These are phyloP conservation scores for Argynnis bischoffii DNA, from an alignment of 2,888 invertebrate species.

Conservation along the genomic window DNA sequence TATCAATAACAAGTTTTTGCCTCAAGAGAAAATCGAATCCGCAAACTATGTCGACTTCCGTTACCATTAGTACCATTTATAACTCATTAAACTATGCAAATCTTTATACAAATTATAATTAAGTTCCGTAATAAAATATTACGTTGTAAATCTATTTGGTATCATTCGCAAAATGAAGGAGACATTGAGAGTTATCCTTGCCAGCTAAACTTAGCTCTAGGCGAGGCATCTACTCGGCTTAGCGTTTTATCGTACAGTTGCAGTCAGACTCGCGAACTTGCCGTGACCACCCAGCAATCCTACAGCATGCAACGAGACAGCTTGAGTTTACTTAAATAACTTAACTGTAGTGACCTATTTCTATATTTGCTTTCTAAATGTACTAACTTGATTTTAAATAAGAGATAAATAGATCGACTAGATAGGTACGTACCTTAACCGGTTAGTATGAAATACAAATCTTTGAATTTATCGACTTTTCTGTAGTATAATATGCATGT, in stretches of 20 bases:
- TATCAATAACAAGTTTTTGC: no score
- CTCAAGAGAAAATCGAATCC: no score
- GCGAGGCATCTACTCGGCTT: constrained; percentile 62
- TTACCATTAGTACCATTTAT: no score
- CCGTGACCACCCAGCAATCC: constrained; percentile 42
- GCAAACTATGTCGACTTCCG: no score
- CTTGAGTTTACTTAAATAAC: not conserved
- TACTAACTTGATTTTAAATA: no score
- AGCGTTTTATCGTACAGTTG: constrained; percentile 74
- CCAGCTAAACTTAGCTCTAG: constrained; percentile 57
- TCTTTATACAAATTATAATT: not conserved
- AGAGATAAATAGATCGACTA: no score
- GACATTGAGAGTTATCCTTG: constrained; percentile 51
- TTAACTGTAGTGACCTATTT: not conserved
- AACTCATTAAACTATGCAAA: no score
- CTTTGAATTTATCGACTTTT: no score
- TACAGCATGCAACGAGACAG: not conserved
- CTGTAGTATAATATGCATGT: no score
- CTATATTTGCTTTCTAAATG: no score
- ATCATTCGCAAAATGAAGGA: constrained; percentile 42
- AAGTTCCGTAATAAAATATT: not conserved
- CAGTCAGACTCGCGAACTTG: constrained; percentile 59
- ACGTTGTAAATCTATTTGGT: constrained; percentile 1
- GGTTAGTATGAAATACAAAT: no score
- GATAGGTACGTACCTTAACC: no score